Conservation (phyloP, 2,888 invertebrate genomes). For the Chymomyza procnemis region DNA sequence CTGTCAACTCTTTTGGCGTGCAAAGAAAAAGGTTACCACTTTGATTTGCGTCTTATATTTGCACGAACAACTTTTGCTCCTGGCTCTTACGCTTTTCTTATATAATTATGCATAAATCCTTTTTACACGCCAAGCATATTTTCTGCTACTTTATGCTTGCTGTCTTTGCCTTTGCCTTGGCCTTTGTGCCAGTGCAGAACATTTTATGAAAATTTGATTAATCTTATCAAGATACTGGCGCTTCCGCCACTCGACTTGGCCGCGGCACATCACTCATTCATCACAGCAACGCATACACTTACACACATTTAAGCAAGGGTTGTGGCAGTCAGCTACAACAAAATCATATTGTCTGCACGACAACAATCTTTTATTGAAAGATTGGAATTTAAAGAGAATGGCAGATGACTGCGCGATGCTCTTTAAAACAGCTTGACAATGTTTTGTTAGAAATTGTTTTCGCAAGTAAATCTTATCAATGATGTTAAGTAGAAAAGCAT, state of each 20-base stretch:
- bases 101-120: conserved; percentile 74
- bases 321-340: conserved; percentile 34
- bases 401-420: no score
- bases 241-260: conserved; percentile 13
- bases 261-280: conserved; percentile 20
- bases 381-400: no score
- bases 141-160: conserved; percentile 59
- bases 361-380: conserved; percentile 41
- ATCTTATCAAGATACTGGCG: conserved; percentile 76
- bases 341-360: conserved; percentile 5
- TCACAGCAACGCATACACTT: conserved; percentile 20
- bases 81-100: conserved; percentile 64
- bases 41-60: conserved; percentile 53
- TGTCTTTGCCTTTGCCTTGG: conserved; percentile 7
- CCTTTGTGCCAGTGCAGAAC: conserved; percentile 44
- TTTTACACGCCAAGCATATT: conserved; percentile 72
- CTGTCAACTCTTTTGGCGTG: not conserved
- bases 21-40: conserved; percentile 16
- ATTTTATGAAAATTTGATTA: conserved; percentile 79
- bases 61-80: conserved; percentile 22
- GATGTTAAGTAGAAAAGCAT: no score
- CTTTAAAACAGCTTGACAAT: no score
- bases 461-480: no score
- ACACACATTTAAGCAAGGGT: conserved; percentile 45
- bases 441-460: no score